Evolutionary conservation across 2,113 vertebrate genomes (phyloP), one percentile per base, ranked within the genome.

Genomic region (Aphyosemion australe): DNA sequence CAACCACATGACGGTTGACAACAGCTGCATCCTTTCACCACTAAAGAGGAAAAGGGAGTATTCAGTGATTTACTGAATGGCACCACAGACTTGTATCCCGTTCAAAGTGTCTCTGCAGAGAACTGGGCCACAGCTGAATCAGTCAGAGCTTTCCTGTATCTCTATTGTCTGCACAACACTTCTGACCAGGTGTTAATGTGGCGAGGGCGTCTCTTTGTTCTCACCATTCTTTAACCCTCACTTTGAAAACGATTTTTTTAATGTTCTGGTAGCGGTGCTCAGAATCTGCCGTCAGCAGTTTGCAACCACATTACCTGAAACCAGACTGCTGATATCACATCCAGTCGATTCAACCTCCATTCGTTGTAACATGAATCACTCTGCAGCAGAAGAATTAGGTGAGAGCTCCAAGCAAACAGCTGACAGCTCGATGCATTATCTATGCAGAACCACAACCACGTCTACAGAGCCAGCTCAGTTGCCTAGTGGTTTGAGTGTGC

Each of bases 231-330:
- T 61, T 32, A 37, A 43, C 53, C 13, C 5, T 76, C 8, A 72
- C 48, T 48, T 47, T 13, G 53, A n/a, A 14, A 58, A 64, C n/a
- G 16, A 0, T 12, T 56, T 71, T 70, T 73, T 59, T 69, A n/a
- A 61, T 50, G 34, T n/a, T 6, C 48, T 65, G 59, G 21, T 6
- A 41, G 6, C 12, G 9, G 6, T 59, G 41, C 15, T 53, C 50
- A 64, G 68, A 65, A 69, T 41, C 15, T 60, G 19, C 18, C 31
- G 56, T 82, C 63, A 79, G 65, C 67, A 65, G 8, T 59, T 41
- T 54, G 43, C 61, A 32, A 21, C 34, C 54, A 31, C 39, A 59
- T 68, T 52, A 75, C 14, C 39, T 78, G 72, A 75, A 82, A 72
- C 42, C 34, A 73, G 20, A 63, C 48, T 61, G 53, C 45, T 54